Evolutionary conservation across 2,113 vertebrate species (phyloP).

Genomic region (Raphicerus campestris): DNA sequence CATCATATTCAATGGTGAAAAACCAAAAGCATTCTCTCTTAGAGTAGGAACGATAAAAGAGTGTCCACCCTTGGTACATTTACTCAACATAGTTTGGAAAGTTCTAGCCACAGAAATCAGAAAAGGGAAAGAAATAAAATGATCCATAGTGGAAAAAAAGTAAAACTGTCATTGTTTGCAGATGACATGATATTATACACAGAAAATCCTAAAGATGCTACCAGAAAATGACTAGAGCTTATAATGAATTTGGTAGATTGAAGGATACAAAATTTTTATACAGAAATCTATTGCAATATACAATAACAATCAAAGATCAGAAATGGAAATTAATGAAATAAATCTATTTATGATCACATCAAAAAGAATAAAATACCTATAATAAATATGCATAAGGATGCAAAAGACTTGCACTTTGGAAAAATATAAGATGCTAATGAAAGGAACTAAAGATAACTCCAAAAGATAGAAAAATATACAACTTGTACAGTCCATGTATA

Average conservation of each 20-base stretch:
- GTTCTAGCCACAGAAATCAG: neutral
- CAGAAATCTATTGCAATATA: neutral
- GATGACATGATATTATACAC: neutral
- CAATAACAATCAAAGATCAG: neutral
- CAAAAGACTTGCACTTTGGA: neutral
- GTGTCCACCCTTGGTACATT: neutral
- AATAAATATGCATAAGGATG: neutral
- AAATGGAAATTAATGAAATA: neutral
- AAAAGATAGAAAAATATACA: neutral
- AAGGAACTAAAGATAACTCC: neutral
- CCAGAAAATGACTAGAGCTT: neutral
- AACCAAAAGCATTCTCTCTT: neutral
- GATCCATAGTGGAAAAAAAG: neutral
- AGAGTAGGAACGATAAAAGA: neutral
- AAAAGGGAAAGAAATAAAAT: neutral
- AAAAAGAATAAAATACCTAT: neutral
- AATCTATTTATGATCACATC: neutral
- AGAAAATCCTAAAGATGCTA: neutral
- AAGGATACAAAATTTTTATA: neutral
- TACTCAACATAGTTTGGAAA: neutral
- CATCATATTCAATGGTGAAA: neutral
- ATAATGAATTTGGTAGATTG: neutral
- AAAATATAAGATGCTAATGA: neutral
- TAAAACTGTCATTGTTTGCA: neutral
- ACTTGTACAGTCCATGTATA: neutral